Evolutionary conservation across 2,113 vertebrate genomes (phyloP), one percentile per base, ranked within the genome.

Genomic region (Rhipidura dahli): DNA sequence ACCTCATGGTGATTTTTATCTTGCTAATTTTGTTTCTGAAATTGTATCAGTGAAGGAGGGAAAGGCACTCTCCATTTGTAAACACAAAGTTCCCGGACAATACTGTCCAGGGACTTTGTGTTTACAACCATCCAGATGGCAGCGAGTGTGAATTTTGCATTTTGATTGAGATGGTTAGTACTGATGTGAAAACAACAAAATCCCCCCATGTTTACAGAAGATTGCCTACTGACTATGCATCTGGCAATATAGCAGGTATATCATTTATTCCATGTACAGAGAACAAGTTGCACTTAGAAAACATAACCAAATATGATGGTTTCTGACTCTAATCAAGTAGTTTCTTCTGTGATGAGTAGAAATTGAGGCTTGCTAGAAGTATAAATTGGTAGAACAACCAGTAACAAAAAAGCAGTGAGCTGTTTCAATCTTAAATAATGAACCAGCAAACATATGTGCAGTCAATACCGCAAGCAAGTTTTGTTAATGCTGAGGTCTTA

Each of bases 91-190:
- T 57, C 64, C 44, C 0, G 2, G 60, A 83, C 61, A 88, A 19
- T 70, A 56, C 6, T 44, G 35, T 77, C 56, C 2, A 0, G 7
- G 47, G 49, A 70, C 22, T 63, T 63, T 14, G 27, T 70, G 27
- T 64, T 83, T 63, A 78, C 39, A 80, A 17, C 18, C 59, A 89
- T 95, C 86, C 93, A 96, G 94, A 87, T 93, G 86, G 83, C 89
- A 85, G n/a, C 28, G 49, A 94, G 66, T 35, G 35, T 71, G 89
- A 94, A 87, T 91, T 89, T 72, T 94, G 69, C 73, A 86, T 94
- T 90, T 90, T 89, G 83, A 84, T 78, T 81, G 73, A 91, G 61
- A 30, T 85, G 47, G 69, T 91, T 93, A 47, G 76, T 77, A 78
- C 33, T 73, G 65, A 78, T 87, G 40, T 76, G 57, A 91, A 90